Evolutionary conservation across 2,888 invertebrate species (phyloP), one percentile per base, ranked within the genome.

Genomic region (Drosophila putrida): DNA sequence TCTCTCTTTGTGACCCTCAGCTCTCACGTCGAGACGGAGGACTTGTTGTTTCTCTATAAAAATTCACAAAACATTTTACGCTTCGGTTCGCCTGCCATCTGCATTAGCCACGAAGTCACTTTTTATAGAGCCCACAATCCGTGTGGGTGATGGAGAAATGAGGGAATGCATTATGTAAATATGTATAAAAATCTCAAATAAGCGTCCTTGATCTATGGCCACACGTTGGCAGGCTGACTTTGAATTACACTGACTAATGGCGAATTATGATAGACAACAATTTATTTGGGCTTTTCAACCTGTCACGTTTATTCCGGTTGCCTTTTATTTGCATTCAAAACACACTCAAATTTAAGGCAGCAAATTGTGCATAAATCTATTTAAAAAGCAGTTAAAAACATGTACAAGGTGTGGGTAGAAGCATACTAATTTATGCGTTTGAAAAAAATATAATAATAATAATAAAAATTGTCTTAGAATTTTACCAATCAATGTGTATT

Each of bases 61-160:
- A 84, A 87, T 83, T 87, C 78, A 84, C 79, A 83, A 87, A 84
- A 85, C 76, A 87, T 87, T 83, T 83, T 66, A 75, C 83, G 85
- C 80, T 73, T 83, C 80, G 82, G 75, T 83, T 87, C 85, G 72
- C 73, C 85, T 79, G 83, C 83, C 83, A 87, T 84, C 78, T 82
- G 78, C 83, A 83, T 83, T 83, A 87, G 78, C 80, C 71, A 62
- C 80, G 73, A 83, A 83, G 83, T 83, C 88, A 82, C 68, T 79
- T 87, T 54, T 39, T 63, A 54, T 75, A 73, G 39, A 41, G 49
- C 2, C 49, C 28, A 11, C 10, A 13, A 27, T 10, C 20, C 0
- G 31, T 31, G 31, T 31, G 31, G 31, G 49, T 3, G 5, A 11
- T 11, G 20, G 28, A 2, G 6, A 6, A 6, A 6, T 1, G 28